A percentile compares a stretch with the other conserved stretches of the same genome.
These are phyloP conservation scores for Pteruthius melanotis DNA, from an alignment of 2,113 vertebrate species.

Conservation along the genomic window DNA sequence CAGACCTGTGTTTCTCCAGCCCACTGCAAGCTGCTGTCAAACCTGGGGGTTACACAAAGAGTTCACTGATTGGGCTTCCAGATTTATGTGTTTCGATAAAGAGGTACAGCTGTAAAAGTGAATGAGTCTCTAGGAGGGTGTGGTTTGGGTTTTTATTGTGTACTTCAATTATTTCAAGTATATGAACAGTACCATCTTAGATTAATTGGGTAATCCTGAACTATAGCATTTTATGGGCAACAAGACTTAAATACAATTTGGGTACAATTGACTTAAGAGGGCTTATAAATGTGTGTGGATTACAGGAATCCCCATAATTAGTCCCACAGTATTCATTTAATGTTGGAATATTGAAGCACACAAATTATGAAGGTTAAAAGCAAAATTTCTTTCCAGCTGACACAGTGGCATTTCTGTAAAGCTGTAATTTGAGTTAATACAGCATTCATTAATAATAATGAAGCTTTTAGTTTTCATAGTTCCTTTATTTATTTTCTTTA, in stretches of 20 bases:
- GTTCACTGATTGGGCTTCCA: background rate
- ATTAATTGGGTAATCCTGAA: constrained; percentile 61
- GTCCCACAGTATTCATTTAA: constrained; percentile 57
- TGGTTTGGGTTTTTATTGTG: background rate
- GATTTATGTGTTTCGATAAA: constrained; percentile 25
- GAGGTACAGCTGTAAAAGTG: constrained; percentile 32
- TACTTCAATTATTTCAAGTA: constrained; percentile 57
- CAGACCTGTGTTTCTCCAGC: background rate
- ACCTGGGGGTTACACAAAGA: background rate
- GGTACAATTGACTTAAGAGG: constrained; percentile 62
- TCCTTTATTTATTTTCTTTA: constrained; percentile 52
- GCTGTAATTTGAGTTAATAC: constrained; percentile 61
- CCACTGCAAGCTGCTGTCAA: background rate
- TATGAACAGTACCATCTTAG: constrained; percentile 43
- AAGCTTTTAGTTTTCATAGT: constrained; percentile 46
- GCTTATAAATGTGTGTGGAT: constrained; percentile 46
- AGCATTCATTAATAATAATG: constrained; percentile 65
- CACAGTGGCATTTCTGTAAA: constrained; percentile 61
- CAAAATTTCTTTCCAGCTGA: constrained; percentile 63
- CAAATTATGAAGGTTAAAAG: constrained; percentile 70
- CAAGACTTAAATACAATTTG: constrained; percentile 49
- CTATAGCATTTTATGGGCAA: constrained; percentile 49
- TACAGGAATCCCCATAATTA: constrained; percentile 69
- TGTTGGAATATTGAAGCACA: constrained; percentile 46
- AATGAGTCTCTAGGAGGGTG: background rate